These are phyloP conservation scores for Melanotaenia nigrans DNA, from an alignment of 2,797 vertebrate genomes.

Conservation along the genomic window DNA sequence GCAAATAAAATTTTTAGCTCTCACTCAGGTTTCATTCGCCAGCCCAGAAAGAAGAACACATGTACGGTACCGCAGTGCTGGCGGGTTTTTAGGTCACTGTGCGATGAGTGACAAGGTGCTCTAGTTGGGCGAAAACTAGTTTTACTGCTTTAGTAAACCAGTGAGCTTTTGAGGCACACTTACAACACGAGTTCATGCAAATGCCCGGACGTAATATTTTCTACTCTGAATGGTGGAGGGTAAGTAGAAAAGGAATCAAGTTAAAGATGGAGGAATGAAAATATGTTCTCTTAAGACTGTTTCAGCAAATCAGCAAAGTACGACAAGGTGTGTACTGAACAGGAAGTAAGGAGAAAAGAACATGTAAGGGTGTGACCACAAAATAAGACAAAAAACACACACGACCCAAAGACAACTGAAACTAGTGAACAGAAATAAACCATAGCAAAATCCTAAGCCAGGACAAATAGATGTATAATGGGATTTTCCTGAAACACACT, in stretches of 20 bases:
- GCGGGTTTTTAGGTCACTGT: conserved; percentile 57
- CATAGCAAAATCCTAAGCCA: too few relatives aligned
- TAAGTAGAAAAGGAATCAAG: not conserved
- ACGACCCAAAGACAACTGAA: too few relatives aligned
- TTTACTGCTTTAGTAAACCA: conserved; percentile 17
- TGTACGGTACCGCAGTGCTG: conserved; percentile 24
- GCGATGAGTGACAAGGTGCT: conserved; percentile 40
- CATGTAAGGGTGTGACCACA: too few relatives aligned
- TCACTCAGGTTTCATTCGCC: conserved; percentile 4
- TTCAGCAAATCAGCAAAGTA: too few relatives aligned
- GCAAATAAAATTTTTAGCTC: not conserved
- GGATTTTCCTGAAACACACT: too few relatives aligned
- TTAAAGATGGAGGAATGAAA: not conserved
- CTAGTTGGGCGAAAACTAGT: conserved; percentile 39
- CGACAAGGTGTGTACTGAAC: too few relatives aligned
- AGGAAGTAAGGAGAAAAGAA: too few relatives aligned
- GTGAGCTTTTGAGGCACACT: conserved; percentile 34
- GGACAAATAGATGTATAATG: too few relatives aligned
- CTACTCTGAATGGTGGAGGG: not conserved
- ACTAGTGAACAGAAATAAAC: too few relatives aligned
- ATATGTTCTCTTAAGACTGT: too few relatives aligned
- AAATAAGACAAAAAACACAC: too few relatives aligned
- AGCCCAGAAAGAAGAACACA: conserved; percentile 10
- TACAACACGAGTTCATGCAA: not conserved
- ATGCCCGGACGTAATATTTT: not conserved